A percentile compares a stretch with the other conserved stretches of the same genome.
phyloP scores from a whole-genome alignment of 2,797 vertebrate species.

The Tangara arthus region DNA sequence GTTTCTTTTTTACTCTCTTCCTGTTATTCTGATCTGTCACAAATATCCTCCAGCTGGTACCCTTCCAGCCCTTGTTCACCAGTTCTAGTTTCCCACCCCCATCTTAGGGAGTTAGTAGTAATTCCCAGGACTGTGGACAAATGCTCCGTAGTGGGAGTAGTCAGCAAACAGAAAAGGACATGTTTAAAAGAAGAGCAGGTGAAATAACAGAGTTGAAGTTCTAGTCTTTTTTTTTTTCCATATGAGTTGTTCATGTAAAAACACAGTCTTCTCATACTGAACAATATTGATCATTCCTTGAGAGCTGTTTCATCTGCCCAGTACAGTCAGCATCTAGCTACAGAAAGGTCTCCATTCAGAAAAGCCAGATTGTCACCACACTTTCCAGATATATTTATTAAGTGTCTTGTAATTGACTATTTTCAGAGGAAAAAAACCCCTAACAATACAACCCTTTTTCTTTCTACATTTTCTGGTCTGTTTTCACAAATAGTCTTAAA shows the following conservation, averaged over 20 bases:
- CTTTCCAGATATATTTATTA: neutral
- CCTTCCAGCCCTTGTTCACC: conserved; percentile 21
- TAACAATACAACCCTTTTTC: neutral
- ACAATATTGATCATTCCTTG: neutral
- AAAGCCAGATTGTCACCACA: neutral
- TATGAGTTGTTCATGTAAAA: neutral
- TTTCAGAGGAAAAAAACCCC: neutral
- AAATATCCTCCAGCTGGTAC: conserved; percentile 45
- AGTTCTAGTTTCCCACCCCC: conserved; percentile 29
- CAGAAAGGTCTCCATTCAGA: neutral
- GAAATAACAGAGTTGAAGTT: conserved; percentile 18
- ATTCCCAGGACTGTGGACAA: conserved; percentile 71
- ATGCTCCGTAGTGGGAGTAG: conserved; percentile 53
- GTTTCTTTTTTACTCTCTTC: neutral
- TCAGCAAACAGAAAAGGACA: conserved; percentile 69
- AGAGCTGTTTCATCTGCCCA: neutral
- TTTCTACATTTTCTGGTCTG: neutral
- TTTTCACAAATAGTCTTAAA: neutral
- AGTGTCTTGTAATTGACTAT: neutral
- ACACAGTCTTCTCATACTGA: neutral
- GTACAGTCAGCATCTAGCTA: neutral
- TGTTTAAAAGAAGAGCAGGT: conserved; percentile 64
- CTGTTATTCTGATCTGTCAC: conserved; percentile 20
- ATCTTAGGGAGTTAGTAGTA: conserved; percentile 66
- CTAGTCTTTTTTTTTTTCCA: neutral